Base-by-base conservation (phyloP, 2,113 vertebrate genomes). In the Saccopteryx leptura region DNA sequence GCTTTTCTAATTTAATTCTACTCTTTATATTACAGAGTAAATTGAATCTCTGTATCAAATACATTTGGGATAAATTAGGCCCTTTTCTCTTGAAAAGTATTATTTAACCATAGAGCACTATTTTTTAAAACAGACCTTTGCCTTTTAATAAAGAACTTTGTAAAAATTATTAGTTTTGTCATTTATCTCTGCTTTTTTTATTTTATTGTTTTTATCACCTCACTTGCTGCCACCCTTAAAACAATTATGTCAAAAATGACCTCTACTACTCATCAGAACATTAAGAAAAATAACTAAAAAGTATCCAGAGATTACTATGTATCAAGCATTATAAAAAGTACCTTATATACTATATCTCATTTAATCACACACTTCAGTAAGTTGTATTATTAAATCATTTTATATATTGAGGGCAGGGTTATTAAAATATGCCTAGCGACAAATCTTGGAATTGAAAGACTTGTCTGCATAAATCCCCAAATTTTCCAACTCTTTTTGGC, bases 121-220 rank as follows among this genome's bases (percentile, higher is more conserved):
- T 66, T 93, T 72, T 87, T 61, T 68, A 72, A 76, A 93, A 52
- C 6, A 79, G 19, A 58, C 3, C 10, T 58, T 91, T 89, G 4
- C 9, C 9, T 85, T 33, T 74, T 71, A 91, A 93, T 81, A 95
- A 90, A 88, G 52, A 52, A 9, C 9, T 94, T 82, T 71, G 5
- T 60, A 80, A 56, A 74, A 39, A 26, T 7, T 10, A 31, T 79
- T 71, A 72, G 12, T 71, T 56, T 54, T 63, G 19, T 33, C 28
- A 18, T 75, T 91, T 61, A 60, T 79, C 60, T 91, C 72, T 69
- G 24, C 7, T 88, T 15, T 31, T 60, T 90, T 87, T 33, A 83
- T 88, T 89, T 80, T 46, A 54, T 72, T 76, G 3, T 86, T 86
- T 96, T 10, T 84, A 8, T 86, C 31, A 89, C 4, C 28, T 86